Percentiles rank a stretch among this genome's conserved stretches.
Conservation (phyloP, 2,797 vertebrate genomes). For the Cossypha dichroa region DNA sequence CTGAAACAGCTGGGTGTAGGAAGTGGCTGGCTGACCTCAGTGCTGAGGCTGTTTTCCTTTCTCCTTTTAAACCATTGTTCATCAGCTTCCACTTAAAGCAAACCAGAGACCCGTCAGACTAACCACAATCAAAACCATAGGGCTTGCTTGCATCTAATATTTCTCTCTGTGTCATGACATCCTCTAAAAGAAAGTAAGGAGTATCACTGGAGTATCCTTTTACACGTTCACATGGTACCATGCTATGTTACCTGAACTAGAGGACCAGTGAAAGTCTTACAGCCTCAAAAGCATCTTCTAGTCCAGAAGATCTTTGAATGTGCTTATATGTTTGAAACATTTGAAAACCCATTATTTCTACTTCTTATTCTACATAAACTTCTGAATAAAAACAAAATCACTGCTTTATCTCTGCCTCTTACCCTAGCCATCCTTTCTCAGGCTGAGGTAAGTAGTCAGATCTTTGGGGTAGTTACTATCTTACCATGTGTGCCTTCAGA, state of each 20-base stretch:
- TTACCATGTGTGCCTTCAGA: background rate
- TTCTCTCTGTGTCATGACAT: background rate
- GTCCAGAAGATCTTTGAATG: background rate
- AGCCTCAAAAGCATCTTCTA: background rate
- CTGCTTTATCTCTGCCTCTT: background rate
- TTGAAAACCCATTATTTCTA: background rate
- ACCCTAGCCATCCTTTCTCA: background rate
- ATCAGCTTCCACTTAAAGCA: constrained; percentile 58
- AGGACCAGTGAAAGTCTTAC: background rate
- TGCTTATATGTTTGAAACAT: background rate
- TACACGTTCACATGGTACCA: background rate
- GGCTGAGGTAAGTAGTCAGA: background rate
- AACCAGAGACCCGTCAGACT: constrained; percentile 33
- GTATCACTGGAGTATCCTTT: background rate
- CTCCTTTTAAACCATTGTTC: constrained; percentile 57
- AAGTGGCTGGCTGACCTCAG: constrained; percentile 61
- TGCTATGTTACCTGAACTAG: background rate
- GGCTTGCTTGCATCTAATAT: background rate
- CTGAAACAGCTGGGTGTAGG: constrained; percentile 65
- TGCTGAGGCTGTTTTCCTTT: constrained; percentile 36
- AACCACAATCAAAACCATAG: constrained; percentile 62
- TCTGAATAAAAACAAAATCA: background rate
- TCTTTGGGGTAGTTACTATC: background rate
- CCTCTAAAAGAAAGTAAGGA: background rate
- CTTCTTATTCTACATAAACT: background rate